phyloP scores from a whole-genome alignment of 2,113 vertebrate genomes.

The Spilogale gracilis region DNA sequence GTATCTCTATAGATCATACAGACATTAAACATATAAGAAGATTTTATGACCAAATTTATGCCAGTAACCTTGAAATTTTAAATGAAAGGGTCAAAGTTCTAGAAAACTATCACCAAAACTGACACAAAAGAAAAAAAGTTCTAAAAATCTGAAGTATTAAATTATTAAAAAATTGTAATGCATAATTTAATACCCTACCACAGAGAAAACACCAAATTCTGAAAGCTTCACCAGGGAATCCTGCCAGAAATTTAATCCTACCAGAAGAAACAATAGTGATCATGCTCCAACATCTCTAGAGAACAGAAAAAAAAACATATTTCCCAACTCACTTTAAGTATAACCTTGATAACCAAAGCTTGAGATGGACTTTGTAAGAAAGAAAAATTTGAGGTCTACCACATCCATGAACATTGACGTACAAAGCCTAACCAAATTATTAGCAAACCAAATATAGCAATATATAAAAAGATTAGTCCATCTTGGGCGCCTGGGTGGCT shows the following conservation, averaged over 20 bases:
- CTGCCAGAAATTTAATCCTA: neutral
- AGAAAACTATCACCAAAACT: conserved; percentile 29
- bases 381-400: neutral
- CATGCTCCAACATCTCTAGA: neutral
- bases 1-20: neutral
- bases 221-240: neutral
- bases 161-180: neutral
- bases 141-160: neutral
- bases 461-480: neutral
- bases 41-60: neutral
- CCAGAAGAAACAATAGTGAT: neutral
- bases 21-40: neutral
- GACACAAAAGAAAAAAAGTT: neutral
- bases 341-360: neutral
- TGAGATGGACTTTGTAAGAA: neutral
- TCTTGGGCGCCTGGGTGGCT: neutral
- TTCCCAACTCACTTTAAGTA: conserved; percentile 5
- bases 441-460: neutral
- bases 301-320: neutral
- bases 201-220: neutral
- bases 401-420: neutral
- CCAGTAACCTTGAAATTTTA: neutral
- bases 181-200: conserved; percentile 2
- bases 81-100: neutral
- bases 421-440: neutral